Evolutionary conservation across 1,140 invertebrate species (phyloP), one percentile per base, ranked within the genome.

Genomic region (Danaus plexippus): DNA sequence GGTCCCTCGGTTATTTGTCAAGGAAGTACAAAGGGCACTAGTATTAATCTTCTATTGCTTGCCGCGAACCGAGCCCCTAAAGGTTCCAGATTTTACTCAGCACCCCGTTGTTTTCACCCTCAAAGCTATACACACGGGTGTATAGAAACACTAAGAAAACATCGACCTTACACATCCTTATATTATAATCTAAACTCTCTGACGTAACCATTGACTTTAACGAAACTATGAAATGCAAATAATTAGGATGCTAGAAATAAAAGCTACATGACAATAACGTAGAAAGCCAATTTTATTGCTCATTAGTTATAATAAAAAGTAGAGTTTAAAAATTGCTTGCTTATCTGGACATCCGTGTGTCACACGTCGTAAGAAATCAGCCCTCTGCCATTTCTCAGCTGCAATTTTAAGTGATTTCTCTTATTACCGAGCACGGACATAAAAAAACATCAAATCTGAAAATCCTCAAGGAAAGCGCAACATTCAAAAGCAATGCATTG

Each of bases 351-450:
- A 49, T n/a, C 67, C 41, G 64, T 78, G 54, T 74, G 64, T 71
- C 58, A 61, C 61, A 40, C 51, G 54, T 13, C 53, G 47, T 67
- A 71, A 73, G 69, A 67, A 73, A 73, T 52, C 63, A 68, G 51
- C 67, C 69, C 76, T 69, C 62, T 40, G 54, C 69, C 62, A 52
- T 59, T 52, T 60, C 54, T 51, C 52, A 70, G 63, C 65, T 81
- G 72, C 72, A 74, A 66, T 79, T 76, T 80, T 78, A 85, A 85
- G 81, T 82, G 77, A 80, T 82, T 80, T 73, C 79, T 78, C 81
- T 85, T 82, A 85, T 85, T 80, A 75, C 77, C 43, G 57, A 67
- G 66, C 79, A 80, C 81, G 77, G 71, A 75, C 74, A 68, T 64
- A 67, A 70, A 75, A 80, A 73, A 73, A 69, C 66, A 32, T 32